Percentiles rank a stretch among this genome's conserved stretches.
Evolutionary conservation across 2,113 vertebrate genomes (phyloP).

Genomic region (Halcyon senegalensis): DNA sequence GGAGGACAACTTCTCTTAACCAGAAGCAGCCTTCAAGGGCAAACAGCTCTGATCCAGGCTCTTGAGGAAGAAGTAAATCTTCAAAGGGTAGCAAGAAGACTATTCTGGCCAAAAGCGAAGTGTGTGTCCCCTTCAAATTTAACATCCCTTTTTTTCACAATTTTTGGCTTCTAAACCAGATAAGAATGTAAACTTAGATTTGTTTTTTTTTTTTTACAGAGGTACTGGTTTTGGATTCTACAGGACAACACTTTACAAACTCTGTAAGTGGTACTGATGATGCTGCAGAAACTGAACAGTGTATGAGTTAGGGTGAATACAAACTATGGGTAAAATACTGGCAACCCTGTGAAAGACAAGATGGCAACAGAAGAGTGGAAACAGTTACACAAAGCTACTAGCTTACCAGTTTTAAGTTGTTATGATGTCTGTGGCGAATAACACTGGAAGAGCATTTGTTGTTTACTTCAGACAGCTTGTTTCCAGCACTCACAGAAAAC

Average conservation of each 20-base stretch:
- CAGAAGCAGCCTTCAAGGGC: slow-evolving; percentile 49
- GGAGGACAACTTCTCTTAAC: slow-evolving; percentile 40
- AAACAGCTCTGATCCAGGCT: slow-evolving; percentile 27
- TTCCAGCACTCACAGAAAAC: background rate
- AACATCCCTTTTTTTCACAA: rapidly evolving
- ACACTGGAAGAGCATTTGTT: background rate
- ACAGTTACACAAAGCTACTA: background rate
- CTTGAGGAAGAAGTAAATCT: slow-evolving; percentile 24
- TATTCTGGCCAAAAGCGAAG: background rate
- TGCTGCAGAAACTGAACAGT: background rate
- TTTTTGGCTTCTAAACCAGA: background rate
- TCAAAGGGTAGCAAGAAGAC: slow-evolving; percentile 20
- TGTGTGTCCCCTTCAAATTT: background rate
- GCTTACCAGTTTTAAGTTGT: background rate
- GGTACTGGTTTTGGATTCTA: background rate
- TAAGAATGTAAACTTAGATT: background rate
- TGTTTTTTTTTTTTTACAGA: background rate
- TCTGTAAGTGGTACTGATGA: background rate
- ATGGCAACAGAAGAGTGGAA: background rate
- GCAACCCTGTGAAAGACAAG: background rate
- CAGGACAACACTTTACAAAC: background rate
- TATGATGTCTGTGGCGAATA: background rate
- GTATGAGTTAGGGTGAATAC: background rate
- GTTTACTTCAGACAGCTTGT: background rate
- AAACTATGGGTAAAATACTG: background rate